Evolutionary conservation across 2,797 vertebrate species (phyloP), one percentile per base, ranked within the genome.

Genomic region (Sebastiscus albofasciatus): DNA sequence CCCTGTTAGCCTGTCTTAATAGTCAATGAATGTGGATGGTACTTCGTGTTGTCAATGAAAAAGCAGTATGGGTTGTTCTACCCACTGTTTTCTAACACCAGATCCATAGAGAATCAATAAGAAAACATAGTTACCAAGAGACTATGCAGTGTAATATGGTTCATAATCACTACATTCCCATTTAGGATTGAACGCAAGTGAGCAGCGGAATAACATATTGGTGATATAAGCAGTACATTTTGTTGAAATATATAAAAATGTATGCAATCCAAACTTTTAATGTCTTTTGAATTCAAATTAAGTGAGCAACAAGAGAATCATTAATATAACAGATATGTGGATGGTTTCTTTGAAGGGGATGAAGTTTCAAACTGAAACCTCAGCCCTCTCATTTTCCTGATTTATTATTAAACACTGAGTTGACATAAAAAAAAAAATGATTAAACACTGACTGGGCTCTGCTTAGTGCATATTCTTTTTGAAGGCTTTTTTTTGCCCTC

Each of bases 361-460:
- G 26, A 69, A 61, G 75, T 71, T 79, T 84, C 75, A 62, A 67
- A 76, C 67, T 9, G 62, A 79, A 72, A 77, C 39, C 75, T 80
- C 56, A 59, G 26, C 34, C 67, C 62, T 67, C 75, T 76, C 64
- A 54, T 82, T 75, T 72, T 74, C 27, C 59, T 62, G 74, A 87
- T 91, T 90, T 84, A 90, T 92, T 88, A 90, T 90, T 90, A 75
- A 91, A 89, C 66, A 79, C 24, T 61, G 56, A 69, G 61, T 69
- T 89, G 79, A 88, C 85, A 84, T 90, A 87, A 83, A 6, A 71
- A 6, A 71, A 59, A 59, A 74, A 86, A 66, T 24, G 86, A 87
- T 87, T 58, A 81, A 85, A 75, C 60, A 66, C 78, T 67, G 61
- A 79, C 68, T 24, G 6, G 33, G 36, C 56, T 84, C 39, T 39